Conservation (phyloP, 1,140 invertebrate genomes). For the Drosophila willistoni region DNA sequence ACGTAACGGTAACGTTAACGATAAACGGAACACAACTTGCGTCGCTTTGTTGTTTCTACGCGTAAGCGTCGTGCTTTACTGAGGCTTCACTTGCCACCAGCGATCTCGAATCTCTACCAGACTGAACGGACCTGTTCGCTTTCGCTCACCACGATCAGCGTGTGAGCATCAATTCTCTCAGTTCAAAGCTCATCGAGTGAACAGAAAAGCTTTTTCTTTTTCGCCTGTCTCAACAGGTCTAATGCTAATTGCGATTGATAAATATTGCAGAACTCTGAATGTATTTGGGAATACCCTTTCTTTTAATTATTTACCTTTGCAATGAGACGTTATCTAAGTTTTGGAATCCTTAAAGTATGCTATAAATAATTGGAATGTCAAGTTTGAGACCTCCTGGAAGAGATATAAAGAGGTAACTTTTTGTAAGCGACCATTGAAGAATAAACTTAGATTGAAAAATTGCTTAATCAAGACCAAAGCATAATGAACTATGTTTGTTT, state of each 20-base stretch:
- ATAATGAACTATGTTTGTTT: too few species aligned
- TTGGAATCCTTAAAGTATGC: too few species aligned
- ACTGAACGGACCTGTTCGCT: conserved; percentile 50
- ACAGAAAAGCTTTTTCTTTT: conserved; percentile 33
- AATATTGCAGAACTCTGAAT: neutral
- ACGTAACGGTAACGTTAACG: conserved; percentile 61
- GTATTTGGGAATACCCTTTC: neutral
- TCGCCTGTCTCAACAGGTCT: neutral
- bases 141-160: conserved; percentile 20
- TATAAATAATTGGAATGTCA: too few species aligned
- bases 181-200: conserved; percentile 30
- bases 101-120: conserved; percentile 21
- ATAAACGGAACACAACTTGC: conserved; percentile 46
- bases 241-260: conserved; percentile 31
- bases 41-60: conserved; percentile 36
- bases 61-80: conserved; percentile 64
- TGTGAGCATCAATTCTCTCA: conserved; percentile 27
- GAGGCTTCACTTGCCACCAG: conserved; percentile 59
- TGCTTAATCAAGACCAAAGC: too few species aligned
- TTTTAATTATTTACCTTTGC: too few species aligned
- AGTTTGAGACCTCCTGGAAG: too few species aligned
- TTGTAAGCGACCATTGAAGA: too few species aligned
- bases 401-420: too few species aligned
- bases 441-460: too few species aligned
- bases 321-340: too few species aligned